phyloP scores from a whole-genome alignment of 2,888 invertebrate species.

The Nephrotoma guestfalica region DNA sequence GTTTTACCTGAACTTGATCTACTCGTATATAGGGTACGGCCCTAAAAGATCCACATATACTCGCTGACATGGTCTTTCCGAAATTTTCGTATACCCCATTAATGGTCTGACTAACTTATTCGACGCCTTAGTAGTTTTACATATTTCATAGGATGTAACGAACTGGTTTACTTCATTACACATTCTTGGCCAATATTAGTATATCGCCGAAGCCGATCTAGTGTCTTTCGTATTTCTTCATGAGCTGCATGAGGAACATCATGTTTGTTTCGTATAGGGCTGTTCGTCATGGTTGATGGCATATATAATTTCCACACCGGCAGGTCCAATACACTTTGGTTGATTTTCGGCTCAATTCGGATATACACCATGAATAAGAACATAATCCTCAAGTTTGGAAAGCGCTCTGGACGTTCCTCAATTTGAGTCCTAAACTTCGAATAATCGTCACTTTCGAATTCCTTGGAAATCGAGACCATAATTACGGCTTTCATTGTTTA shows the following conservation, averaged over 20 bases:
- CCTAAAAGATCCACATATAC: not conserved
- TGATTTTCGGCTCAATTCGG: not conserved
- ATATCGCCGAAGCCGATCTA: too few relatives aligned
- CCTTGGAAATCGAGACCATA: not conserved
- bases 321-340: not conserved
- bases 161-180: not conserved
- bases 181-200: conserved; percentile 9
- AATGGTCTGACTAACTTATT: not conserved
- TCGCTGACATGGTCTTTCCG: too few relatives aligned
- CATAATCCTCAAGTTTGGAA: not conserved
- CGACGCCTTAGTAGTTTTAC: not conserved
- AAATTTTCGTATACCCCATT: not conserved
- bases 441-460: not conserved
- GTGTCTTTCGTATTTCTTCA: too few relatives aligned
- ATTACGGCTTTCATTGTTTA: not conserved
- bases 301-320: too few relatives aligned
- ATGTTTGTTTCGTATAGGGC: not conserved
- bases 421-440: not conserved
- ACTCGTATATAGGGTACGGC: not conserved
- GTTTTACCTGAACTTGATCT: not conserved
- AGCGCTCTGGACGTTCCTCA: not conserved
- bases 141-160: not conserved
- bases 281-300: not conserved
- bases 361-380: not conserved
- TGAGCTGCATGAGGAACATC: not conserved